Evolutionary conservation across 2,888 invertebrate species (phyloP).

Genomic region (Parascotia fuliginaria): DNA sequence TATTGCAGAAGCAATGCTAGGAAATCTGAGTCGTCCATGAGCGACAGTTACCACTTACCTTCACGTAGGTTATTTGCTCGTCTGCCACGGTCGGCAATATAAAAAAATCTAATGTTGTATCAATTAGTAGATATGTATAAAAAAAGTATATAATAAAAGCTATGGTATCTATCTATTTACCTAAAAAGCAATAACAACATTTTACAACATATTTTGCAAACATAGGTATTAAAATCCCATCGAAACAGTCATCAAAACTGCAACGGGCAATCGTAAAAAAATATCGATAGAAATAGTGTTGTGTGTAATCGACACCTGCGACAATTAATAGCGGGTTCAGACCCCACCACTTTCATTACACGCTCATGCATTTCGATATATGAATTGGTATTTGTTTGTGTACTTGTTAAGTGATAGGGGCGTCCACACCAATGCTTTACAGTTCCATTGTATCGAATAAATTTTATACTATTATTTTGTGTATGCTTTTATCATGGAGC

Average conservation of each 20-base stretch:
- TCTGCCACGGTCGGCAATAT: no score
- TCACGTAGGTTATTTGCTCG: no score
- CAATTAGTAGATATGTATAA: no score
- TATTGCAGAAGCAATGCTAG: no score
- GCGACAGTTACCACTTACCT: no score
- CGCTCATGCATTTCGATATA: constrained; percentile 25
- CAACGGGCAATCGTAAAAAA: constrained; percentile 47
- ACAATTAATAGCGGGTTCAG: constrained; percentile 66
- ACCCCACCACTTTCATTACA: constrained; percentile 62
- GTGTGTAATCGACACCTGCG: constrained; percentile 72
- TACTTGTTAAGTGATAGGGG: constrained; percentile 34
- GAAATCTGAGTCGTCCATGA: no score
- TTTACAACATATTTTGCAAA: not conserved
- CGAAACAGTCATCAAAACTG: constrained; percentile 39
- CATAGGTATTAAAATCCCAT: not conserved
- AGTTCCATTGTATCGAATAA: constrained; percentile 18
- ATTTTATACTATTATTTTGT: constrained; percentile 25
- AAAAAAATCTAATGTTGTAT: no score
- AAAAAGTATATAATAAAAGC: no score
- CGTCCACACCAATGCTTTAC: constrained; percentile 18
- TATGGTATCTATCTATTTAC: no score
- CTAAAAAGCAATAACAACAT: not conserved
- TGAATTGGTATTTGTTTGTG: constrained; percentile 43
- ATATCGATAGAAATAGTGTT: constrained; percentile 57
- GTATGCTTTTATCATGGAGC: not conserved